These are phyloP conservation scores for Egretta garzetta DNA, from an alignment of 2,113 vertebrate genomes.

Conservation along the genomic window DNA sequence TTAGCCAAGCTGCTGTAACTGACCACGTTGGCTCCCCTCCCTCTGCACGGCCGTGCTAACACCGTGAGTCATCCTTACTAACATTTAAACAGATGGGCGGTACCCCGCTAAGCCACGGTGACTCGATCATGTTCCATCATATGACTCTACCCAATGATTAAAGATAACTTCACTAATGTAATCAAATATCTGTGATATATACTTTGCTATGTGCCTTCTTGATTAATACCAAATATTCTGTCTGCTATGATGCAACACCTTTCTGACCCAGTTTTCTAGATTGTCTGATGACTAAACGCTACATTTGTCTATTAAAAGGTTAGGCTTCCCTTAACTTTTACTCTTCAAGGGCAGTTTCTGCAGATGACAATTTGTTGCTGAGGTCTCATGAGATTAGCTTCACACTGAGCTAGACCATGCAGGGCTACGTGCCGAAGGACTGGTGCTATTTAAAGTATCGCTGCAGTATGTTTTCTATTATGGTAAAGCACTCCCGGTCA, in stretches of 20 bases:
- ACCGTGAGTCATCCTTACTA: conserved; percentile 22
- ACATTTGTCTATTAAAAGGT: background rate
- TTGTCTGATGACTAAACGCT: background rate
- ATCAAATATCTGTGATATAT: background rate
- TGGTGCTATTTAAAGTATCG: background rate
- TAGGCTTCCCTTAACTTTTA: background rate
- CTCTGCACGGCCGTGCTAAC: background rate
- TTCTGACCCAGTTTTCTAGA: background rate
- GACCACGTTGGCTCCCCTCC: background rate
- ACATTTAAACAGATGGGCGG: conserved; percentile 51
- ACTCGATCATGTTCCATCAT: conserved; percentile 36
- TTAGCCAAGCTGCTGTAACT: background rate
- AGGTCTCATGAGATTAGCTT: background rate
- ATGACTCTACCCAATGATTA: background rate
- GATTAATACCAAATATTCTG: background rate
- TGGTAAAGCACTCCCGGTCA: background rate
- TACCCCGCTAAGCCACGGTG: background rate
- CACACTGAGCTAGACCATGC: background rate
- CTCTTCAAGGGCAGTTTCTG: background rate
- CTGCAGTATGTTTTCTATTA: background rate
- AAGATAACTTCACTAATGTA: conserved; percentile 8
- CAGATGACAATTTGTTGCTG: background rate
- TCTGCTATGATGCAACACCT: background rate
- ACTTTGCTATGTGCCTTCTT: background rate
- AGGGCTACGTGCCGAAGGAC: background rate